These are phyloP conservation scores for Leptopilina clavipes DNA, from an alignment of 1,140 invertebrate genomes.

Conservation along the genomic window DNA sequence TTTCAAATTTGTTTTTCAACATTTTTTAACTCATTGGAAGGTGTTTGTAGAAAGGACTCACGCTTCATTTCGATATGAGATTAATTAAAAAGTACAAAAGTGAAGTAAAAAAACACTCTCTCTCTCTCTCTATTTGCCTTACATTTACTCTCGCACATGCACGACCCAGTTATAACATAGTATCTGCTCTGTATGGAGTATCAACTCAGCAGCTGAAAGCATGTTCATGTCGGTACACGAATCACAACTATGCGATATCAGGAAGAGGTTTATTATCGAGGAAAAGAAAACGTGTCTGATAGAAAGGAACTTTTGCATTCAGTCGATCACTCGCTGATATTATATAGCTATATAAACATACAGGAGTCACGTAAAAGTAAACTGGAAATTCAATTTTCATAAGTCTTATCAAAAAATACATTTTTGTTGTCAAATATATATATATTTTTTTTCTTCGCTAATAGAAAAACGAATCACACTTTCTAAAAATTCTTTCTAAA, in stretches of 20 bases:
- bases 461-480: no score
- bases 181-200: constrained; percentile 7
- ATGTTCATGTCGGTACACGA: constrained; percentile 64
- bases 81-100: no score
- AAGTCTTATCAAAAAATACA: not conserved
- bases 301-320: not conserved
- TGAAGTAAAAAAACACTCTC: no score
- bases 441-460: no score
- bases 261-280: constrained; percentile 59
- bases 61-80: no score
- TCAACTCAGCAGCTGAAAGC: constrained; percentile 65
- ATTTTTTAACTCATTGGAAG: no score
- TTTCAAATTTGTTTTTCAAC: no score
- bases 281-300: not conserved
- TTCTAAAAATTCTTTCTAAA: no score
- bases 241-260: constrained; percentile 53
- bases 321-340: constrained; percentile 16
- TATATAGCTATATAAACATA: no score
- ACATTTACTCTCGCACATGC: constrained; percentile 1
- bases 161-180: not conserved
- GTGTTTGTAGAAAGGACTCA: no score
- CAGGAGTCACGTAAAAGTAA: not conserved
- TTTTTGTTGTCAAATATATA: no score
- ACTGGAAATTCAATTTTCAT: not conserved
- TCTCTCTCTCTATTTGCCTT: not conserved